Base-by-base conservation (phyloP, 2,113 vertebrate species). In the Mola mola region DNA sequence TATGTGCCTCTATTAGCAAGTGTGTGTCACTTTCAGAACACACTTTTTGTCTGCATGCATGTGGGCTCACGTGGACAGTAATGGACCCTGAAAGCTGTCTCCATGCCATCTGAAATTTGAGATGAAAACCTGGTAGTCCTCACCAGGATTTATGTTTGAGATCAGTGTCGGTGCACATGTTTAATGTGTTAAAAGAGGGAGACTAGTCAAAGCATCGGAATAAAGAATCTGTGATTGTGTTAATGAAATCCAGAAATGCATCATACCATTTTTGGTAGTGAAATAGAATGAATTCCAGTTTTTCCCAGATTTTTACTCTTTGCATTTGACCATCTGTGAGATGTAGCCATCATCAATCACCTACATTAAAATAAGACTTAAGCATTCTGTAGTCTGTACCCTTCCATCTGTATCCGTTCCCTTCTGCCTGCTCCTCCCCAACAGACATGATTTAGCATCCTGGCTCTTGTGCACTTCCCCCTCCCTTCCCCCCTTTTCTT, bases 191-290 rank as follows among this genome's bases (percentile, higher is more conserved):
- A 20, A 29, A 46, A 29, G 19, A 29, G n/a, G n/a, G 42, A 46
- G 15, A 13, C 16, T n/a, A n/a, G n/a, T 4, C 20, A 19, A 5
- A 43, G 31, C 43, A 16, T 7, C 31, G 25, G 44, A 24, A 53
- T 44, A 34, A 20, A 25, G 20, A 53, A 11, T 8, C 47, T 47
- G 19, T 25, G 42, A 65, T 41, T 19, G 25, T 21, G 28, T 56
- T 56, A 63, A 72, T 40, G 47, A 82, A 82, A 81, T 85, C 75
- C 52, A 73, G 59, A 42, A 80, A 79, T 60, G 36, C 10, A 22
- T 62, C 50, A 75, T 70, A 72, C 51, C 24, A 51, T 51, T 66
- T 72, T 60, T 65, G 42, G 15, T 31, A 26, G 24, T 3, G 28
- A 38, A 36, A 16, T 41, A 46, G 24, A 26, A 21, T 34, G 28